Evolutionary conservation across 1,140 invertebrate species (phyloP).

Genomic region (Pseudomyrmex pallidus): DNA sequence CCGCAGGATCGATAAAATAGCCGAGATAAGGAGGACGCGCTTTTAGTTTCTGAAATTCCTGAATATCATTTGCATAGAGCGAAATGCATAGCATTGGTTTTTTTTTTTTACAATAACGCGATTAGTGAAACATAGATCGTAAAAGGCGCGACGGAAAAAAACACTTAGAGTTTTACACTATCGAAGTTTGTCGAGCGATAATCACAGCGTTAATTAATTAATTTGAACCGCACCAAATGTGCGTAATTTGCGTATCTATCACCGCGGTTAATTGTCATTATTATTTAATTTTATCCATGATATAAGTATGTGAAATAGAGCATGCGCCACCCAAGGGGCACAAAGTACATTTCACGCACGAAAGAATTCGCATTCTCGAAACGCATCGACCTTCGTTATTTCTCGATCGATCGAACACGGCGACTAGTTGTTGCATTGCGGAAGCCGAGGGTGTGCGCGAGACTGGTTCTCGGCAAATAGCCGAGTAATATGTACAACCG

Average conservation of each 20-base stretch:
- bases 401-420: slow-evolving; percentile 26
- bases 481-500: background rate
- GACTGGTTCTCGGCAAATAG: background rate
- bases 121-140: background rate
- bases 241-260: no score
- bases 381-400: slow-evolving; percentile 10
- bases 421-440: slow-evolving; percentile 25
- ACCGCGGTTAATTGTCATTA: background rate
- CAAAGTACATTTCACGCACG: background rate
- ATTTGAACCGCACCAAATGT: no score
- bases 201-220: no score
- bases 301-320: background rate
- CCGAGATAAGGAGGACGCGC: background rate
- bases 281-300: background rate
- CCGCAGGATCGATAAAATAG: background rate
- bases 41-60: background rate
- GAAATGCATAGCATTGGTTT: background rate
- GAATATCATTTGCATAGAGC: no score
- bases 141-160: background rate
- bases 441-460: background rate
- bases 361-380: slow-evolving; percentile 31
- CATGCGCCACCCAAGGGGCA: background rate
- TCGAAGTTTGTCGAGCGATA: no score
- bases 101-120: background rate
- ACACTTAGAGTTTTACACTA: no score